Percentiles rank a stretch among this genome's conserved stretches.
These are phyloP conservation scores for Sceliomorpha sp. DNA, from an alignment of 2,888 invertebrate species.

Conservation along the genomic window DNA sequence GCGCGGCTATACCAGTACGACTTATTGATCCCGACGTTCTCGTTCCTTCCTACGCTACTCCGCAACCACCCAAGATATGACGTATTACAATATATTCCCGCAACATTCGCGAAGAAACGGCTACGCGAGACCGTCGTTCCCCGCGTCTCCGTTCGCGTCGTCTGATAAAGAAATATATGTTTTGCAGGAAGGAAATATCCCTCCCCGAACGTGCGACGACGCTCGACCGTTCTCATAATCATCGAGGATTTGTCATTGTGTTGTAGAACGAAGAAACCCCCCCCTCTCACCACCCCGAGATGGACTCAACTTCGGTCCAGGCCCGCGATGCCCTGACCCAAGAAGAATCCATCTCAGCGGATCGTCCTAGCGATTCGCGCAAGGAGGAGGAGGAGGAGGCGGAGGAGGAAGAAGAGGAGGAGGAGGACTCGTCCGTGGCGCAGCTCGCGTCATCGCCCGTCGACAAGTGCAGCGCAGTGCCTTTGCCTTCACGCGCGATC, in stretches of 20 bases:
- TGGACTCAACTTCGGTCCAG: constrained; percentile 72
- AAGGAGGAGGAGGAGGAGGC: constrained; percentile 10
- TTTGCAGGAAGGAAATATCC: no score
- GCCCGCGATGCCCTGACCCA: constrained; percentile 62
- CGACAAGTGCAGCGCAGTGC: constrained; percentile 47
- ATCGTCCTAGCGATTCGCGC: constrained; percentile 27
- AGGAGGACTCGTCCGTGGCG: no score
- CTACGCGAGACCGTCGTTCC: background rate
- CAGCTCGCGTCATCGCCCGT: no score
- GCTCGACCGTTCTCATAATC: constrained; percentile 9
- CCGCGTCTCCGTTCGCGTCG: no score
- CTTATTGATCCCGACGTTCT: constrained; percentile 76
- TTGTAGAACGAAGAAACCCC: constrained; percentile 45
- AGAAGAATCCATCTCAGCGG: constrained; percentile 68
- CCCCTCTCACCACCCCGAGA: no score
- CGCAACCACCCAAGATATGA: constrained; percentile 15
- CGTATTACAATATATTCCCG: constrained; percentile 14
- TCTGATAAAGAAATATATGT: no score
- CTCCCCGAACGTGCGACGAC: no score
- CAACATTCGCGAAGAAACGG: background rate
- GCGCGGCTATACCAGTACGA: constrained; percentile 71
- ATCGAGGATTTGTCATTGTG: constrained; percentile 29
- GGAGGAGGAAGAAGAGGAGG: no score
- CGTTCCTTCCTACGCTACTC: constrained; percentile 52
- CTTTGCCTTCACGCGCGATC: constrained; percentile 44